phyloP scores from a whole-genome alignment of 1,140 invertebrate species.

The Tyrophagus putrescentiae region DNA sequence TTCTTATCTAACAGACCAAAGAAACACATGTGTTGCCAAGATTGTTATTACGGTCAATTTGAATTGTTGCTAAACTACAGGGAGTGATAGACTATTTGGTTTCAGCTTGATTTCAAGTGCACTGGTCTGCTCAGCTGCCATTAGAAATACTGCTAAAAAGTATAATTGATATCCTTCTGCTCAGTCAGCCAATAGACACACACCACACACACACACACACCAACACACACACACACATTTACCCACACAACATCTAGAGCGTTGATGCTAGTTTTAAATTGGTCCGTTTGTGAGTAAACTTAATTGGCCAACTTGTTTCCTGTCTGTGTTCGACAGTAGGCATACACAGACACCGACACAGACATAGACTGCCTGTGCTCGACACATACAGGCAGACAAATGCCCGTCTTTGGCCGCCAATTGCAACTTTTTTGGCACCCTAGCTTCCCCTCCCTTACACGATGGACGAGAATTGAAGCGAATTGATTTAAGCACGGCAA shows the following conservation, averaged over 20 bases:
- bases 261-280: constrained; percentile 7
- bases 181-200: background rate
- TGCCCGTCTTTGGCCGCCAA: no score
- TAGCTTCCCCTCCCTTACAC: no score
- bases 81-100: background rate
- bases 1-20: no score
- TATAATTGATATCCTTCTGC: constrained; percentile 3
- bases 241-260: no score
- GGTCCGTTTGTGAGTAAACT: constrained; percentile 5
- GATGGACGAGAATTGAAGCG: no score
- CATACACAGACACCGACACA: background rate
- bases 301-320: constrained; percentile 3
- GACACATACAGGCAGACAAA: background rate
- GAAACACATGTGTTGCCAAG: constrained; percentile 1
- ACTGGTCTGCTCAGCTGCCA: no score
- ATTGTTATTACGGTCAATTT: constrained; percentile 14
- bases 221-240: no score
- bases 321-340: background rate
- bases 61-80: constrained; percentile 3
- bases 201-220: no score
- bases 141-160: background rate
- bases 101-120: no score
- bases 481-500: no score
- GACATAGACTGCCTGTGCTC: background rate
- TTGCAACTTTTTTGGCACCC: no score